Evolutionary conservation across 1,140 invertebrate species (phyloP).

Genomic region (Ylistrum balloti): DNA sequence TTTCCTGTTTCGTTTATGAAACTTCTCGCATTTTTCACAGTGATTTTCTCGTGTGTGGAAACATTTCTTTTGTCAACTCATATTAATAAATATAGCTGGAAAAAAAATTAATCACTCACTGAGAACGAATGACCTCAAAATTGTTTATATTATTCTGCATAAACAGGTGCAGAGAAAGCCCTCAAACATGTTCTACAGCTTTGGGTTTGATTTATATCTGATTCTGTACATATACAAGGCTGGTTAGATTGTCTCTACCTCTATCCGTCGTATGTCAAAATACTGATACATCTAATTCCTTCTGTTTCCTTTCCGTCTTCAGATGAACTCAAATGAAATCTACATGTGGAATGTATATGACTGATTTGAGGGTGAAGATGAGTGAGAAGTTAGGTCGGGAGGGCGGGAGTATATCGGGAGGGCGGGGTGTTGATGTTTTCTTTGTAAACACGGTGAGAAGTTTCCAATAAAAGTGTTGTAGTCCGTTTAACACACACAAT

Average conservation of each 20-base stretch:
- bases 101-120: background rate
- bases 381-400: background rate
- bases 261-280: background rate
- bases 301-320: too few species aligned
- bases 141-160: background rate
- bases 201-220: background rate
- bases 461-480: conserved; percentile 26
- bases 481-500: background rate
- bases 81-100: background rate
- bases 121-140: background rate
- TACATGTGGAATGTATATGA: background rate
- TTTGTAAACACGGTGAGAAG: background rate
- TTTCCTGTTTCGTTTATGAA: too few species aligned
- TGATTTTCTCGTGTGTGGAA: too few species aligned
- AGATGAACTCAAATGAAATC: background rate
- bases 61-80: too few species aligned
- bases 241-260: background rate
- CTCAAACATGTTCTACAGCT: background rate
- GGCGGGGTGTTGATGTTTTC: background rate
- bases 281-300: too few species aligned
- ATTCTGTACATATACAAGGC: background rate
- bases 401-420: background rate
- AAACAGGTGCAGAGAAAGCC: background rate
- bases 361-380: background rate
- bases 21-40: too few species aligned